These are phyloP conservation scores for Porites divaricata DNA, from an alignment of 92 coral and sea anemone genomes.

Conservation along the genomic window DNA sequence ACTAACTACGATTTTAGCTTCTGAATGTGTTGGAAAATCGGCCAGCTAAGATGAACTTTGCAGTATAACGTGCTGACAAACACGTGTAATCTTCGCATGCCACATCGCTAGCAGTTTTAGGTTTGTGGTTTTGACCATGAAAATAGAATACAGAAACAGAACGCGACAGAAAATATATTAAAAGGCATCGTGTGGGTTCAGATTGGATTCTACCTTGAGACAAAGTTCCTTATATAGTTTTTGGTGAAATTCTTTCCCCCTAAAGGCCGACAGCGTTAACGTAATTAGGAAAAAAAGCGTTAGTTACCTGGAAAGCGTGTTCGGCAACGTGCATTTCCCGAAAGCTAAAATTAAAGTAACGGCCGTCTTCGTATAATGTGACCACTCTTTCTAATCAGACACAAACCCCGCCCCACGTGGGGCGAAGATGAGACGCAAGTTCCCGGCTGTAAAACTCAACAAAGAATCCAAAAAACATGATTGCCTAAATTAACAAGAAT, in stretches of 20 bases:
- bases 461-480: not conserved
- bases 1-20: too few species aligned
- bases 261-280: not conserved
- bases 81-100: conserved; percentile 16
- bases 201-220: not conserved
- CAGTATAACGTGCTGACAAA: not conserved
- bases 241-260: not conserved
- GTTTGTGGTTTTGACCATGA: conserved; percentile 16
- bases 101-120: conserved; percentile 1
- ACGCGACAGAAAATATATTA: conserved; percentile 12
- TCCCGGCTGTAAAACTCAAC: conserved; percentile 34
- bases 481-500: conserved; percentile 13
- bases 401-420: conserved; percentile 52
- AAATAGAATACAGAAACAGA: not conserved
- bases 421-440: not conserved
- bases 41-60: not conserved
- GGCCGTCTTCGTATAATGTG: conserved; percentile 5
- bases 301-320: conserved; percentile 23
- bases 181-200: not conserved
- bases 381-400: conserved; percentile 12
- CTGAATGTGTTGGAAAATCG: too few species aligned
- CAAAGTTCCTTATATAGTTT: not conserved
- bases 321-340: not conserved
- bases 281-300: not conserved
- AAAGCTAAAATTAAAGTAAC: not conserved